Percentiles rank a stretch among this genome's conserved stretches.
Conservation (phyloP, 2,888 invertebrate genomes). For the Epsilonema sp. region DNA sequence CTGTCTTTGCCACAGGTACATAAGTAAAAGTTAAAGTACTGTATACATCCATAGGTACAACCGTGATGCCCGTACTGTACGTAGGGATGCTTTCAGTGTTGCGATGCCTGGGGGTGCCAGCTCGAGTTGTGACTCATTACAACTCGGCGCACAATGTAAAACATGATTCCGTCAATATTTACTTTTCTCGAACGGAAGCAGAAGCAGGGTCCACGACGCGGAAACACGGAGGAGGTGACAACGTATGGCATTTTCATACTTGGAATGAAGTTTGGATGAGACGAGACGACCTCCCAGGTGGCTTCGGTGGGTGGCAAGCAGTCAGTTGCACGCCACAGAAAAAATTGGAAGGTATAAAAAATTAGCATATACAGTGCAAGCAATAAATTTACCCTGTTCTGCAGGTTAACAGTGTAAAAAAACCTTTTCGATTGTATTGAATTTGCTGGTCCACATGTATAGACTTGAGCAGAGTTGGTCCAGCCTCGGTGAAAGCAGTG, state of each 20-base stretch:
- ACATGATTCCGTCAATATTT: conserved; percentile 7
- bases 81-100: not conserved
- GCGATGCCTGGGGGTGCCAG: conserved; percentile 46
- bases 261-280: conserved; percentile 67
- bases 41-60: not conserved
- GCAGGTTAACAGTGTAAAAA: too few species aligned
- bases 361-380: too few species aligned
- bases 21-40: not conserved
- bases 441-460: too few species aligned
- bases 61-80: not conserved
- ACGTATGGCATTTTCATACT: conserved; percentile 45
- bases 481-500: too few species aligned
- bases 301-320: conserved; percentile 61
- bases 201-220: not conserved
- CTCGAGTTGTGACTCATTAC: conserved; percentile 55
- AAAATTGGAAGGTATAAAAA: not conserved
- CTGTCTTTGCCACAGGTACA: too few species aligned
- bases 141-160: conserved; percentile 58
- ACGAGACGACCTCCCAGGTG: conserved; percentile 46
- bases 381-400: too few species aligned
- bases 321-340: conserved; percentile 60
- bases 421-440: too few species aligned
- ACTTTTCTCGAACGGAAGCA: not conserved
- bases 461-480: too few species aligned
- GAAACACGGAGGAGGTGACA: not conserved